phyloP scores from a whole-genome alignment of 1,140 invertebrate genomes.

The Ooceraea biroi region DNA sequence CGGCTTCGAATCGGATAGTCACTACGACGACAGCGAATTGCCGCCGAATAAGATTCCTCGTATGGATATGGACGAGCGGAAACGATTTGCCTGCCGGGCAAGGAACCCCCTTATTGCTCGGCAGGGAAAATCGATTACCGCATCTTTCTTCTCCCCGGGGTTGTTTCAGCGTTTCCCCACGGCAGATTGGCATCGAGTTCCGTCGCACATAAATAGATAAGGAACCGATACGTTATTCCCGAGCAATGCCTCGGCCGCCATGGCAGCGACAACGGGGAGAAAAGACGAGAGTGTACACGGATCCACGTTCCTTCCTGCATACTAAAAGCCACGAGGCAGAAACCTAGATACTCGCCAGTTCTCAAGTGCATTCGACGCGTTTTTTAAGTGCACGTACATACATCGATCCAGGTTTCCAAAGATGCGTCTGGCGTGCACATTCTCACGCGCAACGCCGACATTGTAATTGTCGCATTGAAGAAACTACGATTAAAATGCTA shows the following conservation, averaged over 20 bases:
- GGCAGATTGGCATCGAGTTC: conserved; percentile 77
- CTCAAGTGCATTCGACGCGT: conserved; percentile 27
- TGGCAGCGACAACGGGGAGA: conserved; percentile 16
- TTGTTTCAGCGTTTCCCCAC: conserved; percentile 61
- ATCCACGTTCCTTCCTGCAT: conserved; percentile 56
- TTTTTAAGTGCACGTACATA: conserved; percentile 26
- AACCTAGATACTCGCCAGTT: background rate
- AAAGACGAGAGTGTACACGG: conserved; percentile 62
- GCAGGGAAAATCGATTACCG: conserved; percentile 75
- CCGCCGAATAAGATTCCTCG: conserved; percentile 72
- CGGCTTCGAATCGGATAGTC: conserved; percentile 37
- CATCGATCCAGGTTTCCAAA: conserved; percentile 18
- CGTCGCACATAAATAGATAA: conserved; percentile 80
- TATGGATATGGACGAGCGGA: conserved; percentile 67
- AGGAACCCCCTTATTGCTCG: conserved; percentile 65
- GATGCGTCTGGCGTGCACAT: conserved; percentile 8
- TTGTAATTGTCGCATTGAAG: background rate
- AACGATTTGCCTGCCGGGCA: conserved; percentile 76
- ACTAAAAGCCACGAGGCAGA: conserved; percentile 9
- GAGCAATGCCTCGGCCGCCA: conserved; percentile 49
- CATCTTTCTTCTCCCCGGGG: conserved; percentile 69
- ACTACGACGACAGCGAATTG: conserved; percentile 60
- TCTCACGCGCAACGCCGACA: background rate
- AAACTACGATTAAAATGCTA: background rate
- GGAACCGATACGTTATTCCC: conserved; percentile 79